phyloP scores from a whole-genome alignment of 2,888 invertebrate species.

The Lithosia quadra region DNA sequence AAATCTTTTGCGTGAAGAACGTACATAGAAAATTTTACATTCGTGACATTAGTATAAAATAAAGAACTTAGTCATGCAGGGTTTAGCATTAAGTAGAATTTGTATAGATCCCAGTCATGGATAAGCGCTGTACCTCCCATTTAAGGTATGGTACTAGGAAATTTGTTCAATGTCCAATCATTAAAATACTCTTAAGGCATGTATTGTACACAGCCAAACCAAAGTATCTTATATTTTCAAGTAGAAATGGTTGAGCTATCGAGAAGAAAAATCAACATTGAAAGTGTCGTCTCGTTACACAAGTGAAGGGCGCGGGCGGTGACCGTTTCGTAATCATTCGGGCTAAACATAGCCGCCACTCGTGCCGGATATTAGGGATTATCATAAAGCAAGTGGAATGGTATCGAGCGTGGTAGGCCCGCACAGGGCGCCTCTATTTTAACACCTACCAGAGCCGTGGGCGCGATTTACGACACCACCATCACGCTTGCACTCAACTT shows the following conservation, averaged over 20 bases:
- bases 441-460: slow-evolving; percentile 82
- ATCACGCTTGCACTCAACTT: slow-evolving; percentile 59
- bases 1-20: neutral
- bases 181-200: neutral
- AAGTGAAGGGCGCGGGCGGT: slow-evolving; percentile 56
- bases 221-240: slow-evolving; percentile 5
- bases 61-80: neutral
- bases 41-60: too few relatives aligned
- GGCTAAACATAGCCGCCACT: slow-evolving; percentile 76
- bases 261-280: slow-evolving; percentile 46
- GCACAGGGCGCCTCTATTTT: slow-evolving; percentile 85
- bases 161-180: neutral
- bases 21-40: too few relatives aligned
- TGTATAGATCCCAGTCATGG: neutral
- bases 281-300: slow-evolving; percentile 37
- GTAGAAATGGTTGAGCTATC: neutral
- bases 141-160: neutral
- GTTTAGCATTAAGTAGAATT: neutral
- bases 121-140: neutral
- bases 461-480: slow-evolving; percentile 80
- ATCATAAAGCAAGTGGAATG: slow-evolving; percentile 84
- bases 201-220: neutral
- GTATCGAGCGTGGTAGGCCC: slow-evolving; percentile 70
- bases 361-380: slow-evolving; percentile 85
- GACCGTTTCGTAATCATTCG: slow-evolving; percentile 63